A percentile compares a stretch with the other conserved stretches of the same genome.
Conservation (phyloP, 1,140 invertebrate genomes). For the Conus ventricosus region DNA sequence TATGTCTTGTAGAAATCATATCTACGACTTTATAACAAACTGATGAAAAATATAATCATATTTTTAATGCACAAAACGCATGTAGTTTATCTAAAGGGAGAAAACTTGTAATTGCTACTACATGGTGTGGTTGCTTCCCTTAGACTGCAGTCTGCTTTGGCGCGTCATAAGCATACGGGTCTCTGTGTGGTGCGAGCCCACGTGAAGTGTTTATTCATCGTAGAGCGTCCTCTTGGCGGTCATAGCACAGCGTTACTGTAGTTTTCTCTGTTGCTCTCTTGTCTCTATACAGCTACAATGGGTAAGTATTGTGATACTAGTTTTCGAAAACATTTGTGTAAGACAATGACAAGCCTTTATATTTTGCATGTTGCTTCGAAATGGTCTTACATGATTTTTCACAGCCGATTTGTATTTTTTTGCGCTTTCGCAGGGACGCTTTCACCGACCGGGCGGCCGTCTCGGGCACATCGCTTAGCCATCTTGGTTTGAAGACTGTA, state of each 20-base stretch:
- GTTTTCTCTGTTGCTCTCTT: constrained; percentile 34
- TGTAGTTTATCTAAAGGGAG: background rate
- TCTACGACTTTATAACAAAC: background rate
- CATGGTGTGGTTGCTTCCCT: constrained; percentile 25
- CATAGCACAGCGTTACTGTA: constrained; percentile 41
- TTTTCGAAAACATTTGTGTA: constrained; percentile 41
- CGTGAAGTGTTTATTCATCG: constrained; percentile 51
- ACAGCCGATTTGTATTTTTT: constrained; percentile 39
- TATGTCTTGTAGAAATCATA: background rate
- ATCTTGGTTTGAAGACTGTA: constrained; percentile 43
- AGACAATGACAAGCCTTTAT: constrained; percentile 26
- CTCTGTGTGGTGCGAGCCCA: constrained; percentile 47
- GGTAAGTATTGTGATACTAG: constrained; percentile 41
- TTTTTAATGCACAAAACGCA: too few species aligned
- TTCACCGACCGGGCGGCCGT: constrained; percentile 37
- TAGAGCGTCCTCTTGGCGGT: constrained; percentile 34
- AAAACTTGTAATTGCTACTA: background rate
- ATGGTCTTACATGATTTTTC: constrained; percentile 29
- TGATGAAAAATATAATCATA: too few species aligned
- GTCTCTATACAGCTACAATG: constrained; percentile 48
- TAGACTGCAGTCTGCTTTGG: constrained; percentile 12
- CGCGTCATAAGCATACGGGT: constrained; percentile 50
- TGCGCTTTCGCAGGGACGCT: constrained; percentile 36
- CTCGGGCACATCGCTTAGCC: constrained; percentile 47
- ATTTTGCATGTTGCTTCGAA: constrained; percentile 32